Base-by-base conservation (phyloP, 2,797 vertebrate species). In the Sebastes matsubarae region DNA sequence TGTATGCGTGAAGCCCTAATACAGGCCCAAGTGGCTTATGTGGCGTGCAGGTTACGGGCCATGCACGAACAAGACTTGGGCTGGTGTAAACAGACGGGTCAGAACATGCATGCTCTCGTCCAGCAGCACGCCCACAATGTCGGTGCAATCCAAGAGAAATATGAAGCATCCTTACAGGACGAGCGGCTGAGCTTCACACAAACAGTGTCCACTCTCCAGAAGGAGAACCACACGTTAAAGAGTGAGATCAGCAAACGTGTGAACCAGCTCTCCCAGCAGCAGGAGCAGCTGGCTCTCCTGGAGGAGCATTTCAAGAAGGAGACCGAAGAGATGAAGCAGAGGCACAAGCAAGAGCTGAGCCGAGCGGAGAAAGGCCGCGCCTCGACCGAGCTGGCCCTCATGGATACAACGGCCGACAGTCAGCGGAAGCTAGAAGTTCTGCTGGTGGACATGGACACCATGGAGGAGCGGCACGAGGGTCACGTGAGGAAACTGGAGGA, bases 21-120 rank as follows among this genome's bases (percentile, higher is more conserved):
- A 70, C 98, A 99, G 91, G 96, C 97, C 42, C 98, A 99, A 80
- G 96, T 99, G 72, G 97, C 97, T 16, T 99, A 98, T 0, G 93
- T 97, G 0, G 96, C 97, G 6, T 99, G 97, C 91, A 96, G 94
- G 87, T 94, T 98, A 57, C 95, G 94, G 9, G 93, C 96, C 32
- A 94, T 96, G 81, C 97, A 97, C 1, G 94, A 97, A 29, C 96
- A 93, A 67, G 97, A 98, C 80, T 70, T 98, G 72, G 93, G 88
- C 38, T 91, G 94, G 76, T 97, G 96, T 81, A 95, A 94, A 88
- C 96, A 97, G 54, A 95, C 97, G 3, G 92, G 95, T 82, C 95
- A 94, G 72, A 94, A 92, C 87, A 95, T 96, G 94, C 96, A 95
- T 0, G 72, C 63, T 0, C 94, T 98, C 4, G 97, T 97, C 80